Percentiles rank a stretch among this genome's conserved stretches.
Evolutionary conservation across 1,140 invertebrate genomes (phyloP).

Genomic region (Gryllus bimaculatus): DNA sequence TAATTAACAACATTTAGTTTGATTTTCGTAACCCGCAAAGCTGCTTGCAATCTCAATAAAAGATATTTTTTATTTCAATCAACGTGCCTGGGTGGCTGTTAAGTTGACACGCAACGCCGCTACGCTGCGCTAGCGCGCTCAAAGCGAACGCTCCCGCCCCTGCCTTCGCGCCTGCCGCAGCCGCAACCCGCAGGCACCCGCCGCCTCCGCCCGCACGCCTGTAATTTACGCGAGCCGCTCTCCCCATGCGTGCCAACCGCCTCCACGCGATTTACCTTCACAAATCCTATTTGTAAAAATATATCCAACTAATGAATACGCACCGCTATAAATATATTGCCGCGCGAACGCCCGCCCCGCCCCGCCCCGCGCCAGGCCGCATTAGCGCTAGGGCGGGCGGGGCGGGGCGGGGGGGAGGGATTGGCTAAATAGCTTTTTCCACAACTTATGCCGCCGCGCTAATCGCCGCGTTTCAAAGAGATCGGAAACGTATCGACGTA

Average conservation of each 20-base stretch:
- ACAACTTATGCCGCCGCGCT: not conserved
- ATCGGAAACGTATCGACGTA: not conserved
- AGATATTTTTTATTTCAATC: slow-evolving; percentile 2
- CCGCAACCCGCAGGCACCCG: not conserved
- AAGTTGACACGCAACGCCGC: not conserved
- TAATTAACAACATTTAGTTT: slow-evolving; percentile 6
- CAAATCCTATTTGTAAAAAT: slow-evolving; percentile 5
- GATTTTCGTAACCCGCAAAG: not conserved
- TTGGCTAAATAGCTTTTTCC: slow-evolving; percentile 4
- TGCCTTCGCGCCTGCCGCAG: not conserved
- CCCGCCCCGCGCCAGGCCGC: no score
- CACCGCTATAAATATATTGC: not conserved
- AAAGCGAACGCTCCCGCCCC: not conserved
- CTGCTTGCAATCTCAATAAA: slow-evolving; percentile 4
- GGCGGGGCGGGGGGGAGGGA: no score
- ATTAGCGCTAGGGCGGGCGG: no score
- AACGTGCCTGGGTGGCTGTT: not conserved
- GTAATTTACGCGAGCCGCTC: not conserved
- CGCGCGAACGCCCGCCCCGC: no score
- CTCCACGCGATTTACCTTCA: not conserved
- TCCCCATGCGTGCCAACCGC: not conserved
- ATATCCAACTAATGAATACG: slow-evolving; percentile 1
- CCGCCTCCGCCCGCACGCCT: not conserved
- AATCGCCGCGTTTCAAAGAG: not conserved
- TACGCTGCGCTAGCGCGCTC: not conserved